These are phyloP conservation scores for Pelvicachromis taeniatus DNA, from an alignment of 2,113 vertebrate genomes.

Conservation along the genomic window DNA sequence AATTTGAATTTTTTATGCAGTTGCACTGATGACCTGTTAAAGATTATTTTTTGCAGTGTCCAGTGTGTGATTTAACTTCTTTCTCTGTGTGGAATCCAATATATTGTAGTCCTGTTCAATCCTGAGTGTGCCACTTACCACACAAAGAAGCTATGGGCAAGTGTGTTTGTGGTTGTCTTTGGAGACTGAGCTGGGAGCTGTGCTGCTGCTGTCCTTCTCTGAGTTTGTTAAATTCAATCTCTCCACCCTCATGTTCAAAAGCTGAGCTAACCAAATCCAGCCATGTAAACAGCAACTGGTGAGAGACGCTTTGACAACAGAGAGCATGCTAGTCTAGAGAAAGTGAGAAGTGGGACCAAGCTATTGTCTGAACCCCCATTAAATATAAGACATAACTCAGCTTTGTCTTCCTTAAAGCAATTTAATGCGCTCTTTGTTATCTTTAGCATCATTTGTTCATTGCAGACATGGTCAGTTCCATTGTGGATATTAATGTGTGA, in stretches of 20 bases:
- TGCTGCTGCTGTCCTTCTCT: not conserved
- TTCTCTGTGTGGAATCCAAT: not conserved
- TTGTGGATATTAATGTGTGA: not conserved
- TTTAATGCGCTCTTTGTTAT: constrained; percentile 55
- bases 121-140: not conserved
- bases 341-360: not conserved
- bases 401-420: constrained; percentile 31
- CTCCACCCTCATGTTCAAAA: constrained; percentile 7
- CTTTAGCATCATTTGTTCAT: constrained; percentile 52
- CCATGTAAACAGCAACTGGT: not conserved
- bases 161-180: constrained; percentile 2
- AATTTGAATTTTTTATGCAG: not conserved
- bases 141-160: not conserved
- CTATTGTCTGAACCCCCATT: not conserved
- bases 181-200: not conserved
- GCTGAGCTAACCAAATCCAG: not conserved
- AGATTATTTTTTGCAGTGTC: not conserved
- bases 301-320: rapidly evolving
- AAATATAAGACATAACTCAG: constrained; percentile 40
- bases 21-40: not conserved
- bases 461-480: constrained; percentile 30
- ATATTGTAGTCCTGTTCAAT: not conserved
- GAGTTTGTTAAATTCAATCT: not conserved
- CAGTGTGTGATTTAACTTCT: not conserved
- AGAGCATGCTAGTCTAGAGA: not conserved